Evolutionary conservation across 2,113 vertebrate species (phyloP), one percentile per base, ranked within the genome.

Genomic region (Hymenochirus boettgeri): DNA sequence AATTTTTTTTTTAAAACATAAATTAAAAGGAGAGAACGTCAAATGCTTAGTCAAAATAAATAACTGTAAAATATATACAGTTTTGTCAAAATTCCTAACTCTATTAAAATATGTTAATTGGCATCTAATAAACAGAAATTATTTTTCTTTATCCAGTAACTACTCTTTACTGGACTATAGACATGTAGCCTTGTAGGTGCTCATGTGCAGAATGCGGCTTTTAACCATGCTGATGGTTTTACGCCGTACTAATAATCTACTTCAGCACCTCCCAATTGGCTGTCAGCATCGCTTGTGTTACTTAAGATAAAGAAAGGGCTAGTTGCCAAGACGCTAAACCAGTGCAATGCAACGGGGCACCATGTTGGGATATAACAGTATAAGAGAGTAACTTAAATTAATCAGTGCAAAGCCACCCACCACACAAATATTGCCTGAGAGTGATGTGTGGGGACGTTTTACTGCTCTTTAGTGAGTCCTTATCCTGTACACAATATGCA

Each of bases 131-230:
- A 39, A 46, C 55, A 66, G 63, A 24, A 24, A 35, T 51, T 21
- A n/a, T n/a, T 7, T 55, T 57, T 42, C 64, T 51, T 58, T 33
- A 27, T 4, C 55, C 64, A 66, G 64, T 59, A 66, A 46, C 52
- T 23, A 27, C 24, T 17, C 23, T 15, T 24, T 29, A 15, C 18
- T n/a, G 22, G 15, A 29, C 33, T 51, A 56, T 22, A 51, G 26
- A 24, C 24, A 33, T 50, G 18, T 50, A 47, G 57, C 64, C 48
- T 50, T 58, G 23, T 50, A 18, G 18, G 25, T 39, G 13, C 27
- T n/a, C 24, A 19, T 19, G 7, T 35, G 17, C 62, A 42, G n/a
- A 42, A 42, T 42, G 39, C 17, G 13, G 13, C 39, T n/a, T 11
- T 39, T 27, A 33, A 15, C 7, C 47, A 17, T 33, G 13, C n/a